Base-by-base conservation (phyloP, 2,888 invertebrate species). In the Plebejus anna region DNA sequence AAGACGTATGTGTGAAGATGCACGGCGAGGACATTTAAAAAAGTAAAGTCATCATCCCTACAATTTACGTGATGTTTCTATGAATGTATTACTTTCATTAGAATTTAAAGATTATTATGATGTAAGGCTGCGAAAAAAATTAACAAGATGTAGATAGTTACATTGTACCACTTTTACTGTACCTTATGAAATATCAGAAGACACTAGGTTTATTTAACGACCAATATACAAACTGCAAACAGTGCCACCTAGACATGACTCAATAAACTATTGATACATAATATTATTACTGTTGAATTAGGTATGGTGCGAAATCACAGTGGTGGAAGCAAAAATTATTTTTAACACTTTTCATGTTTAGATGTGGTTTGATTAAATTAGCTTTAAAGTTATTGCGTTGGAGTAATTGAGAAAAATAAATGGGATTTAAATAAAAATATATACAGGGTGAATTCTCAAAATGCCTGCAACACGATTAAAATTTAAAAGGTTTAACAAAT, bases 181-280 rank as follows among this genome's bases (percentile, higher is more conserved):
- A 36, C 71, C n/a, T n/a, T 42, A 42, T 47, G 22, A 9, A 47
- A 47, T 72, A 28, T 72, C 51, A 28, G 38, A 70, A 38, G 38
- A 38, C 72, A 9, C 22, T 72, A 72, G 72, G 72, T 28, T 72
- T 72, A 72, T 47, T 72, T 72, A 42, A 72, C 72, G 72, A 72
- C 72, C 72, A 72, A 72, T 47, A 72, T 47, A 71, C 47, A 72
- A 70, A 70, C 22, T 28, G 61, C 61, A 61, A 61, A 61, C 28
- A 66, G 42, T 42, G 71, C 71, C 71, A 72, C 72, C 47, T 72
- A 42, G 32, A 72, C 51, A 47, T 47, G 51, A 22, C 47, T 72
- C 51, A 72, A 55, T 55, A 51, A 13, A 55, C 55, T 55, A 55
- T 51, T 47, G n/a, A 9, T 47, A 72, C 70, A 47, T 47, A 38